These are phyloP conservation scores for Phorcus lineatus DNA, from an alignment of 2,888 invertebrate species.

Conservation along the genomic window DNA sequence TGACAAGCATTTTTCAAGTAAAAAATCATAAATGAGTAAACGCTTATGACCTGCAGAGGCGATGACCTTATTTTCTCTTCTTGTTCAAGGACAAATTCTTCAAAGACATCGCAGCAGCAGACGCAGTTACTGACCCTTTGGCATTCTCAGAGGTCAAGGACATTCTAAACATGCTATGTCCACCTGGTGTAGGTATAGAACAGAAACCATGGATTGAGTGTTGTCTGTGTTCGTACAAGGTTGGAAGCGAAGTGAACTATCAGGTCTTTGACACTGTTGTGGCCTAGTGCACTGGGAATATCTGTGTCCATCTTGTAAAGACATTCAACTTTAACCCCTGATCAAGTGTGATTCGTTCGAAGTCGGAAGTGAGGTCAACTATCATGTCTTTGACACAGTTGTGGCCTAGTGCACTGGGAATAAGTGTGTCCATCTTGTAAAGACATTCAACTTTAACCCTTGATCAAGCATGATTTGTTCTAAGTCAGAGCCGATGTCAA, in stretches of 20 bases:
- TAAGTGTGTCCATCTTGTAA: no score
- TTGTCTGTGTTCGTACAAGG: constrained; percentile 51
- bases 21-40: no score
- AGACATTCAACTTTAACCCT: no score
- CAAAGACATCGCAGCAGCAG: constrained; percentile 44
- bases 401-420: background rate
- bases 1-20: no score
- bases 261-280: constrained; percentile 59
- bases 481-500: constrained; percentile 28
- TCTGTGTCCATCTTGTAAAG: no score
- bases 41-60: no score
- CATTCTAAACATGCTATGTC: constrained; percentile 41
- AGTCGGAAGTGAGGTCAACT: constrained; percentile 35
- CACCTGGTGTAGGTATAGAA: constrained; percentile 27
- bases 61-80: no score
- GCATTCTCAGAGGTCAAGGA: constrained; percentile 37
- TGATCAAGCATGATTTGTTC: no score
- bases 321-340: no score
- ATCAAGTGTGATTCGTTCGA: no score
- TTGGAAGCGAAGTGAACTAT: constrained; percentile 38
- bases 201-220: constrained; percentile 55
- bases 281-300: background rate
- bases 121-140: constrained; percentile 34
- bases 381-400: constrained; percentile 37
- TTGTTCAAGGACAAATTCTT: constrained; percentile 47